Conservation (phyloP, 2,113 vertebrate genomes). For the Pipra filicauda region DNA sequence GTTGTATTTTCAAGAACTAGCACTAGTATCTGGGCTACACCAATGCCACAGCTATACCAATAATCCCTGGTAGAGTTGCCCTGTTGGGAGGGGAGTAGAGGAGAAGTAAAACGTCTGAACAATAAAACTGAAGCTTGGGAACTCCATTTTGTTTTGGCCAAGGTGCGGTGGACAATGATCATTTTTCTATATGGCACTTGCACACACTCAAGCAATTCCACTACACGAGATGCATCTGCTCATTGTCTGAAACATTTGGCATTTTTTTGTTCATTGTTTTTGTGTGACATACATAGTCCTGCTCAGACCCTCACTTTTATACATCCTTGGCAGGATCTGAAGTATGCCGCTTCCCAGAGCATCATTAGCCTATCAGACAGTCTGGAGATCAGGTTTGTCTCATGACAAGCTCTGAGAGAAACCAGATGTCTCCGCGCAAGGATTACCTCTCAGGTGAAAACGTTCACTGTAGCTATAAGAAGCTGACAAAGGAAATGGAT, state of each 20-base stretch:
- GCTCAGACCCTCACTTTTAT: neutral
- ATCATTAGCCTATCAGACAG: neutral
- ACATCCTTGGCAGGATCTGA: neutral
- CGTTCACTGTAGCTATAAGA: neutral
- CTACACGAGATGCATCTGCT: neutral
- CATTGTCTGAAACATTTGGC: neutral
- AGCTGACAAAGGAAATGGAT: neutral
- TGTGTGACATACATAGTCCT: neutral
- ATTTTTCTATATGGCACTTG: neutral
- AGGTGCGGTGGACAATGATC: neutral
- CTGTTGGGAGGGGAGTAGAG: fast-evolving
- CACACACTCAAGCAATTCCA: neutral
- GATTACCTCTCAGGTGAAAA: neutral
- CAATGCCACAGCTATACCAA: neutral
- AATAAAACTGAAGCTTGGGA: neutral
- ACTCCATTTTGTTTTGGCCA: neutral
- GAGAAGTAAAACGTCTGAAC: neutral
- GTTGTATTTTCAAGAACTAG: neutral
- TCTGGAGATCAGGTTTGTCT: neutral
- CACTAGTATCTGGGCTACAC: neutral
- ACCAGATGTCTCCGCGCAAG: neutral
- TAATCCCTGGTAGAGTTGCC: neutral
- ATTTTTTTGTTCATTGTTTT: neutral
- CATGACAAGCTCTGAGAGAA: neutral
- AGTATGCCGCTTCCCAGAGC: neutral